phyloP scores from a whole-genome alignment of 2,113 vertebrate species.

The Oryzias javanicus region DNA sequence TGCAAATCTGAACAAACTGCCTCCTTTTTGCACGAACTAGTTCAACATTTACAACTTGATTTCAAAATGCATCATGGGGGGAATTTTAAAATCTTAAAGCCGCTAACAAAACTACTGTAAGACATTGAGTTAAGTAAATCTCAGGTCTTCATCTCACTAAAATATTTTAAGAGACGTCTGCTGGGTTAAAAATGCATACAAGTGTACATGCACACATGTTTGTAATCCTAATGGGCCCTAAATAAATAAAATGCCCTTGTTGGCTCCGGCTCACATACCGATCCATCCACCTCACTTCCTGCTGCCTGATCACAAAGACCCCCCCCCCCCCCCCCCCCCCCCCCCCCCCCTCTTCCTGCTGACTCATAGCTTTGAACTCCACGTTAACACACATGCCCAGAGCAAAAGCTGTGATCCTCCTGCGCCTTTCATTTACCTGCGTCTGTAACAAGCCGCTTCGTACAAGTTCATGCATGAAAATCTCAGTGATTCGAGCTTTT shows the following conservation, averaged over 20 bases:
- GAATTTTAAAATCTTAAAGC: constrained; percentile 8
- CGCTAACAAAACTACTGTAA: constrained; percentile 41
- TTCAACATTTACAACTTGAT: too few species aligned
- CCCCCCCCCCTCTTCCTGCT: too few species aligned
- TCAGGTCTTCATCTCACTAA: constrained; percentile 50
- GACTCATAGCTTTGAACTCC: constrained; percentile 9
- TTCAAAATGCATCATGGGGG: too few species aligned
- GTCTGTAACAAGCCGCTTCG: constrained; percentile 23
- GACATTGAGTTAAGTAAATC: constrained; percentile 65
- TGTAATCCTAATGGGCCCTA: constrained; percentile 36
- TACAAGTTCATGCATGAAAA: constrained; percentile 32
- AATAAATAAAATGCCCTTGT: constrained; percentile 24
- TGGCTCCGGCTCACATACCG: constrained; percentile 17
- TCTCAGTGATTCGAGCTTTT: constrained; percentile 41
- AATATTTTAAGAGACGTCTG: constrained; percentile 25
- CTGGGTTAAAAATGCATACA: constrained; percentile 30
- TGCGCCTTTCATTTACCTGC: constrained; percentile 13
- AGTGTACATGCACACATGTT: constrained; percentile 67
- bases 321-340: too few species aligned
- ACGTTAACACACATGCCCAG: constrained; percentile 23
- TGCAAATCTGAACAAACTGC: too few species aligned
- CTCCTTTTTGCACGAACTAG: too few species aligned
- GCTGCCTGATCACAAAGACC: constrained; percentile 12
- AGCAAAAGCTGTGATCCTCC: constrained; percentile 18
- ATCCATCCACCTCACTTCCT: constrained; percentile 9